These are phyloP conservation scores for Mesembrinibis cayennensis DNA, from an alignment of 2,113 vertebrate species.

Conservation along the genomic window DNA sequence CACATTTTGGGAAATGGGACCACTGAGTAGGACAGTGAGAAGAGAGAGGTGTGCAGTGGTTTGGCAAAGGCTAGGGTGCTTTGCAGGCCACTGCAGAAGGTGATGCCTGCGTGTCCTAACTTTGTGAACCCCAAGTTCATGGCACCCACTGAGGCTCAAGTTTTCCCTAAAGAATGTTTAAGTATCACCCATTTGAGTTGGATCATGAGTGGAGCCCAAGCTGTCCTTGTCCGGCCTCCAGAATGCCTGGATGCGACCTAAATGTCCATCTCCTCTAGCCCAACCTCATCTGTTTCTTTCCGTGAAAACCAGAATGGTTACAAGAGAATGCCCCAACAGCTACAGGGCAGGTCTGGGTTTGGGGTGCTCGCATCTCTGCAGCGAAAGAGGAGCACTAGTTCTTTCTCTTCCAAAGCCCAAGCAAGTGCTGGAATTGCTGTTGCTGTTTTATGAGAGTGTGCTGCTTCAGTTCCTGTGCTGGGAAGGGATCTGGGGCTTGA, in stretches of 20 bases:
- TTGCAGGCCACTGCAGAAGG: not conserved
- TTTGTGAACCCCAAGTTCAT: not conserved
- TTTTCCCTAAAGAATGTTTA: not conserved
- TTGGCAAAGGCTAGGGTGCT: not conserved
- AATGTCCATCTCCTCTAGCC: not conserved
- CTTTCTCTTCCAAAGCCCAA: not conserved
- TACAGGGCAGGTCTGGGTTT: not conserved
- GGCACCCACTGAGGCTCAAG: not conserved
- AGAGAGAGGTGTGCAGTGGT: not conserved
- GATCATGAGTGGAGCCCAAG: not conserved
- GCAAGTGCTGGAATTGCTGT: not conserved
- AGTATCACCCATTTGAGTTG: not conserved
- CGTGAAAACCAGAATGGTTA: not conserved
- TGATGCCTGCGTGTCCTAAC: not conserved
- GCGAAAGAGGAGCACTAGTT: not conserved
- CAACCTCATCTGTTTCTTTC: not conserved
- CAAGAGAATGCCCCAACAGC: not conserved
- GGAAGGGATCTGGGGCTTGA: slow-evolving; percentile 40
- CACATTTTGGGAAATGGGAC: not conserved
- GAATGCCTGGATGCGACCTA: rapidly evolving
- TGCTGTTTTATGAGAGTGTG: slow-evolving; percentile 17
- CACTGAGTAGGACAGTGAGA: not conserved
- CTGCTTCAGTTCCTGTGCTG: slow-evolving; percentile 5
- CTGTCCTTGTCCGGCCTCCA: not conserved
- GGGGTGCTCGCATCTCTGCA: not conserved